phyloP scores from a whole-genome alignment of 1,140 invertebrate genomes.

The Hypothenemus hampei region DNA sequence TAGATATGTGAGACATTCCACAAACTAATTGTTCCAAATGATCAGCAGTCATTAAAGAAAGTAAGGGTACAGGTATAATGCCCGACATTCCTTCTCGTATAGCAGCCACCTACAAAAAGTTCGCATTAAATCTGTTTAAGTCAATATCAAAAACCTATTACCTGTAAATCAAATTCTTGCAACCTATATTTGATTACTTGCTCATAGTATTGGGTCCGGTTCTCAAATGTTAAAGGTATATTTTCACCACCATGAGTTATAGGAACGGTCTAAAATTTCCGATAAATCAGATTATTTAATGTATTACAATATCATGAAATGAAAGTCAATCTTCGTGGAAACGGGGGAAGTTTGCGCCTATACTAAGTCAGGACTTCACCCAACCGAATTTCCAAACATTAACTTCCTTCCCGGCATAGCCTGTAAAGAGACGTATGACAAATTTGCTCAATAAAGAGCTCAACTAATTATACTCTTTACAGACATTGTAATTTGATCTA shows the following conservation, averaged over 20 bases:
- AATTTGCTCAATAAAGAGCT: too few species aligned
- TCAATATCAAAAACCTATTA: background rate
- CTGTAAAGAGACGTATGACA: too few species aligned
- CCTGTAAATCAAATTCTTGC: slow-evolving; percentile 61
- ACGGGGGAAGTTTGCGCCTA: too few species aligned
- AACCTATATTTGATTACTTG: slow-evolving; percentile 57
- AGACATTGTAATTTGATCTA: too few species aligned
- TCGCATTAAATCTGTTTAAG: background rate
- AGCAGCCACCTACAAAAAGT: slow-evolving; percentile 44
- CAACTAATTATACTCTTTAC: too few species aligned
- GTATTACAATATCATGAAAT: too few species aligned
- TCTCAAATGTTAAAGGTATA: slow-evolving; percentile 58
- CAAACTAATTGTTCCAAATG: slow-evolving; percentile 63
- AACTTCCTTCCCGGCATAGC: too few species aligned
- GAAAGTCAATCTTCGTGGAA: too few species aligned
- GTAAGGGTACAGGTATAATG: slow-evolving; percentile 60
- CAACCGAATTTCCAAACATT: too few species aligned
- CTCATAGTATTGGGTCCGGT: slow-evolving; percentile 59
- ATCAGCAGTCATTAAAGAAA: slow-evolving; percentile 57
- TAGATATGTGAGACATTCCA: slow-evolving; percentile 60
- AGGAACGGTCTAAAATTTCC: slow-evolving; percentile 49
- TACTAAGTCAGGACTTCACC: too few species aligned
- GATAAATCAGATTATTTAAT: too few species aligned
- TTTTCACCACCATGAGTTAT: slow-evolving; percentile 57
- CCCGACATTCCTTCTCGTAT: slow-evolving; percentile 63